phyloP scores from a whole-genome alignment of 1,140 invertebrate genomes.

The Neodiprion lecontei region DNA sequence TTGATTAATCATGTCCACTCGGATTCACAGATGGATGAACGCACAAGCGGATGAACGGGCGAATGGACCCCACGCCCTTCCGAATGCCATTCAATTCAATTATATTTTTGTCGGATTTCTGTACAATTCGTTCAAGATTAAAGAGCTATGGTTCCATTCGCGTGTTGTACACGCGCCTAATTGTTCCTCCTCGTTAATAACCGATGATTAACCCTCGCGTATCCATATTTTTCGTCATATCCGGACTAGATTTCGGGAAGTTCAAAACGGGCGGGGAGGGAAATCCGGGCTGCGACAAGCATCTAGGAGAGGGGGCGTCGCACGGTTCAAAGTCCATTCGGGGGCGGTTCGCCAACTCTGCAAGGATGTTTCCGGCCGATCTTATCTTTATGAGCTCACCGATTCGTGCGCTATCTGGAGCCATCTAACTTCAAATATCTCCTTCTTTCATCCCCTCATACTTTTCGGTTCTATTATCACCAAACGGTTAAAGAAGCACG shows the following conservation, averaged over 20 bases:
- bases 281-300: not conserved
- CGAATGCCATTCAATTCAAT: not conserved
- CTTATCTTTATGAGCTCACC: conserved; percentile 25
- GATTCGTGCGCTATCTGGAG: conserved; percentile 21
- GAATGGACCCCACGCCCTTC: not conserved
- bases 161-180: too few relatives aligned
- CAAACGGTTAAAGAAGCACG: conserved; percentile 2
- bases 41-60: not conserved
- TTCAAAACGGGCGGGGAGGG: too few relatives aligned
- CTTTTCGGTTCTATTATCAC: conserved; percentile 6
- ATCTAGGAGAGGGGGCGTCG: not conserved
- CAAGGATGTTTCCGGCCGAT: conserved; percentile 17
- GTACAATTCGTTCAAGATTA: not conserved
- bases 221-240: too few relatives aligned
- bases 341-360: conserved; percentile 3
- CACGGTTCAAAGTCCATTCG: not conserved
- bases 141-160: not conserved
- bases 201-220: too few relatives aligned
- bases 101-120: not conserved
- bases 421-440: conserved; percentile 24
- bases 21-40: conserved; percentile 1
- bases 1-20: conserved; percentile 10
- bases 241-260: too few relatives aligned
- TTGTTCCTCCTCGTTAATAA: too few relatives aligned
- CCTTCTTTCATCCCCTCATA: not conserved